A percentile compares a stretch with the other conserved stretches of the same genome.
Evolutionary conservation across 2,888 invertebrate genomes (phyloP).

Genomic region (Trachelus tabidus): DNA sequence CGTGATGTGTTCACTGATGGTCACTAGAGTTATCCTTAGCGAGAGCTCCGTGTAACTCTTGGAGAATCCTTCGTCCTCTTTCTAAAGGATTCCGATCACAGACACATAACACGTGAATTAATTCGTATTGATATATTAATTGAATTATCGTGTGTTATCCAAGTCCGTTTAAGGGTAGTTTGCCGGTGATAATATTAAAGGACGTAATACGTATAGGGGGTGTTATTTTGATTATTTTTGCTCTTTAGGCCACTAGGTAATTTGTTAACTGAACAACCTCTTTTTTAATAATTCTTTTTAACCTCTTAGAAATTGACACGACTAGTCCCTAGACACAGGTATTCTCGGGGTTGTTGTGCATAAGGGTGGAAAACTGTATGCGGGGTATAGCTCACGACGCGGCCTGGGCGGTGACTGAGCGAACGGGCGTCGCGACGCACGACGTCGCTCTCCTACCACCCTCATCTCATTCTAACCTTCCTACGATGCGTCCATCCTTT

Average conservation of each 20-base stretch:
- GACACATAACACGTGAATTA: background rate
- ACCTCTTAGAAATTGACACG: background rate
- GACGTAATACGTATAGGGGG: background rate
- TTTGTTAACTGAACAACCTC: background rate
- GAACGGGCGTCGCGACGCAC: constrained; percentile 52
- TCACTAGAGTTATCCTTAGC: constrained; percentile 55
- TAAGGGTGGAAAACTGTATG: background rate
- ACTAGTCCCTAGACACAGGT: background rate
- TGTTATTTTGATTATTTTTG: background rate
- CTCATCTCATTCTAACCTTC: constrained; percentile 7
- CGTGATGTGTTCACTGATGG: constrained; percentile 64
- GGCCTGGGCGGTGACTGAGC: constrained; percentile 61
- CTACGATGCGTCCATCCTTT: background rate
- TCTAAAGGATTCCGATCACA: background rate
- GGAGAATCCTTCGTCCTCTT: background rate
- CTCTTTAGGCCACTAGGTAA: background rate
- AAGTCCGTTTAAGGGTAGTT: background rate
- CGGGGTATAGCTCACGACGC: constrained; percentile 42
- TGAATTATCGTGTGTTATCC: background rate
- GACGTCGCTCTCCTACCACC: constrained; percentile 44
- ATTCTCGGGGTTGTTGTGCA: background rate
- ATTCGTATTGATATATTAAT: background rate
- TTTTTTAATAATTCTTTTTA: background rate
- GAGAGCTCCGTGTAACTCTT: background rate
- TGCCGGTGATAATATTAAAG: background rate